Conservation (phyloP, 2,113 vertebrate genomes). For the Microcebus tavaratra region DNA sequence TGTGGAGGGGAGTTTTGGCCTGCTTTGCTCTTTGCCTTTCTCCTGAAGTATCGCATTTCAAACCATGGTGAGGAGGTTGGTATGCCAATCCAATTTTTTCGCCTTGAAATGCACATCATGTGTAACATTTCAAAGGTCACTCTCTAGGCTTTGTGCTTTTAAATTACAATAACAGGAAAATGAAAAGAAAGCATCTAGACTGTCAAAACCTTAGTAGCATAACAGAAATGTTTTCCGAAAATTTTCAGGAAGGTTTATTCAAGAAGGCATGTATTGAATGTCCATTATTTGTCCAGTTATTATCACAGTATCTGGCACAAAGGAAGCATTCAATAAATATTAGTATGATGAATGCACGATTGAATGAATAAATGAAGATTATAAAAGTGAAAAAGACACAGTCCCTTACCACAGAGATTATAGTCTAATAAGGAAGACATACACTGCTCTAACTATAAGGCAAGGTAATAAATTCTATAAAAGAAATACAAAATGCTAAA, state of each 20-base stretch:
- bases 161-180: conserved; percentile 36
- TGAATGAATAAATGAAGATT: neutral
- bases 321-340: neutral
- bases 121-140: conserved; percentile 62
- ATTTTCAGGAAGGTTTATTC: neutral
- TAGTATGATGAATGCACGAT: neutral
- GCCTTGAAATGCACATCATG: conserved; percentile 45
- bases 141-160: conserved; percentile 46
- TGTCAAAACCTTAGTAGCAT: conserved; percentile 6
- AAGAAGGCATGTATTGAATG: neutral
- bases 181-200: conserved; percentile 13
- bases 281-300: neutral
- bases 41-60: conserved; percentile 8
- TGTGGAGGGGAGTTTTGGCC: neutral
- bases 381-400: conserved; percentile 6
- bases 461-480: neutral
- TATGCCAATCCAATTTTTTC: neutral
- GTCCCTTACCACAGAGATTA: neutral
- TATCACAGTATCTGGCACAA: neutral
- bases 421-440: neutral
- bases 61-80: neutral
- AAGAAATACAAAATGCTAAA: neutral
- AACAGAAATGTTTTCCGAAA: conserved; percentile 38
- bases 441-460: neutral
- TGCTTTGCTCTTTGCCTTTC: neutral